Conservation (phyloP, 2,113 vertebrate genomes). For the Rousettus leschenaultii region DNA sequence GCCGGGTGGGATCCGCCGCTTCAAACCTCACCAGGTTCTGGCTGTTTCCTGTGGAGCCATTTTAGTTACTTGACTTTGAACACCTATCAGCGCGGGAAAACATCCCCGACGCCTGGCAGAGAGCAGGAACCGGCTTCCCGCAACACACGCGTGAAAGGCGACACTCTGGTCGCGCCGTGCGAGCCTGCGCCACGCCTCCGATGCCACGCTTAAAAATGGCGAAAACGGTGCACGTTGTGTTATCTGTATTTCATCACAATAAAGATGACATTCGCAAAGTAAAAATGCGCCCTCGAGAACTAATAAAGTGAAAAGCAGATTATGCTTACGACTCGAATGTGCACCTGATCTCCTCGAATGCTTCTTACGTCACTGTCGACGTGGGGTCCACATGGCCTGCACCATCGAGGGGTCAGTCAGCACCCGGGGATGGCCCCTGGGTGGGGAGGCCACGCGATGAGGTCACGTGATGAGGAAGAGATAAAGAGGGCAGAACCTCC, state of each 20-base stretch:
- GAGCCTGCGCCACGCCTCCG: accelerated
- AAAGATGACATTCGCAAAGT: not conserved
- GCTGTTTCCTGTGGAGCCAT: not conserved
- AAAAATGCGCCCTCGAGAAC: not conserved
- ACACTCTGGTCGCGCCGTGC: no score
- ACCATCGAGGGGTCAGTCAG: accelerated
- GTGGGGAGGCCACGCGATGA: not conserved
- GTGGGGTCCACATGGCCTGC: accelerated
- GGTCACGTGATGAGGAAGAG: not conserved
- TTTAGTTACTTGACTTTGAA: not conserved
- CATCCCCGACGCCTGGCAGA: not conserved
- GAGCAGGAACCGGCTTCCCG: accelerated
- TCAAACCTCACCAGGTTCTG: accelerated
- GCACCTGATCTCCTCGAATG: accelerated
- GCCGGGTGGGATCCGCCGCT: accelerated
- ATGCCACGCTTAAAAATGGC: not conserved
- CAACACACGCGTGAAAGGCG: not conserved
- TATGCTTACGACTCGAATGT: accelerated
- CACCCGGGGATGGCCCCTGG: not conserved
- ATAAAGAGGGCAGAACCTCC: no score
- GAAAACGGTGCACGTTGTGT: not conserved
- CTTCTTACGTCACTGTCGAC: accelerated
- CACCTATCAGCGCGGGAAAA: accelerated
- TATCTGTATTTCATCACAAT: not conserved
- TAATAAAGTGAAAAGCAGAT: not conserved